Evolutionary conservation across 2,113 vertebrate genomes (phyloP).

Genomic region (Lepidothrix coronata): DNA sequence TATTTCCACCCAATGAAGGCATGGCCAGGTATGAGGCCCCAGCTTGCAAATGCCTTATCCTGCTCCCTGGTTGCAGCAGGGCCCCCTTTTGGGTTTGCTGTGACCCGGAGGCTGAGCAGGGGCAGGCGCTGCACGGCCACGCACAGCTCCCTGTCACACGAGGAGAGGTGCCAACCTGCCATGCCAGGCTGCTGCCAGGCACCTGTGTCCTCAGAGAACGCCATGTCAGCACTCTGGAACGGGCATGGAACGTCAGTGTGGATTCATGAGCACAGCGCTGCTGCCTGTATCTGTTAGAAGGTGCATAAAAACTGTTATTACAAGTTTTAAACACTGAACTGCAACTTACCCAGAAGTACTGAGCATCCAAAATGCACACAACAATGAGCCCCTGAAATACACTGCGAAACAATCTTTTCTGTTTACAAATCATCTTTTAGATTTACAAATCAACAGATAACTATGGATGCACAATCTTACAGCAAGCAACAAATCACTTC

Average conservation of each 20-base stretch:
- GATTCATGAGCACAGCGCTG: background rate
- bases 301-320: background rate
- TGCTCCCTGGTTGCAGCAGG: background rate
- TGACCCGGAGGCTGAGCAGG: background rate
- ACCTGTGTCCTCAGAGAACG: background rate
- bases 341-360: background rate
- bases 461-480: background rate
- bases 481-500: background rate
- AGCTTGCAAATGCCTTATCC: background rate
- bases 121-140: fast-evolving
- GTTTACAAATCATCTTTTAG: background rate
- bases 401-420: fast-evolving
- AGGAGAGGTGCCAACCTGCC: background rate
- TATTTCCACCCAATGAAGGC: background rate
- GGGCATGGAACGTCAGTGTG: fast-evolving
- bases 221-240: background rate
- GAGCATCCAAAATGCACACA: background rate
- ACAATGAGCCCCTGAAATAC: background rate
- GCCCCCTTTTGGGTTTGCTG: background rate
- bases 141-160: background rate
- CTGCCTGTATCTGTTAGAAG: background rate
- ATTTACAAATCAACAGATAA: background rate
- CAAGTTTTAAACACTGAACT: background rate
- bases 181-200: background rate
- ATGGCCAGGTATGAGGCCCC: background rate